Evolutionary conservation across 2,888 invertebrate genomes (phyloP).

Genomic region (Pemphredon lugubris): DNA sequence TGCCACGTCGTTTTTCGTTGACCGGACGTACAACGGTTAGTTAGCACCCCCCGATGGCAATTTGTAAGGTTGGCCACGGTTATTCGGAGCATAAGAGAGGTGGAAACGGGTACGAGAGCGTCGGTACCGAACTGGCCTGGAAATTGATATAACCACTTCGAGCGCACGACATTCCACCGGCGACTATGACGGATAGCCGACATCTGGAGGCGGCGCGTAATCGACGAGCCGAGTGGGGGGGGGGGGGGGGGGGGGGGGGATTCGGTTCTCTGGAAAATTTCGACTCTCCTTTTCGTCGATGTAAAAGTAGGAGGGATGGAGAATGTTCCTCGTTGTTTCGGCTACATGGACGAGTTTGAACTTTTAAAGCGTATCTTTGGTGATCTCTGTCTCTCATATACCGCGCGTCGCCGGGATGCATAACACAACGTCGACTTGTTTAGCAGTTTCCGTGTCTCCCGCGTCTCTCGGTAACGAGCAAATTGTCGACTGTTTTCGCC

Average conservation of each 20-base stretch:
- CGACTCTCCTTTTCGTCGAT: too few relatives aligned
- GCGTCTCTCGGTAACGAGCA: constrained; percentile 13
- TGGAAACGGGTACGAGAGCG: constrained; percentile 5
- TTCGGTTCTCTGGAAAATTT: too few relatives aligned
- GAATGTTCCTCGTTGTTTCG: too few relatives aligned
- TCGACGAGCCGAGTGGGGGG: too few relatives aligned
- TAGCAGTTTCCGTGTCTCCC: constrained; percentile 6
- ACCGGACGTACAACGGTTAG: constrained; percentile 55
- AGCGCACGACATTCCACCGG: constrained; percentile 26
- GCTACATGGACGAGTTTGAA: too few relatives aligned
- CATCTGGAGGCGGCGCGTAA: constrained; percentile 50
- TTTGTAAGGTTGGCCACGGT: constrained; percentile 56
- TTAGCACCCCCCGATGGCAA: constrained; percentile 62
- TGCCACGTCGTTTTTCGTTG: constrained; percentile 51
- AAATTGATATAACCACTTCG: constrained; percentile 51
- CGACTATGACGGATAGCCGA: constrained; percentile 62
- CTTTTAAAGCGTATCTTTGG: too few relatives aligned
- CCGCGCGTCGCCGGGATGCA: too few relatives aligned
- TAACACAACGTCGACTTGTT: too few relatives aligned
- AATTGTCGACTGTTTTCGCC: constrained; percentile 23
- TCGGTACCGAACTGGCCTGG: constrained; percentile 17
- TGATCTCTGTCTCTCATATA: too few relatives aligned
- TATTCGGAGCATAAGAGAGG: constrained; percentile 21
- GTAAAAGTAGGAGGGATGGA: too few relatives aligned
- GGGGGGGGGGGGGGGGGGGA: too few relatives aligned